Conservation (phyloP, 2,888 invertebrate species). For the Aspidiotus destructor region DNA sequence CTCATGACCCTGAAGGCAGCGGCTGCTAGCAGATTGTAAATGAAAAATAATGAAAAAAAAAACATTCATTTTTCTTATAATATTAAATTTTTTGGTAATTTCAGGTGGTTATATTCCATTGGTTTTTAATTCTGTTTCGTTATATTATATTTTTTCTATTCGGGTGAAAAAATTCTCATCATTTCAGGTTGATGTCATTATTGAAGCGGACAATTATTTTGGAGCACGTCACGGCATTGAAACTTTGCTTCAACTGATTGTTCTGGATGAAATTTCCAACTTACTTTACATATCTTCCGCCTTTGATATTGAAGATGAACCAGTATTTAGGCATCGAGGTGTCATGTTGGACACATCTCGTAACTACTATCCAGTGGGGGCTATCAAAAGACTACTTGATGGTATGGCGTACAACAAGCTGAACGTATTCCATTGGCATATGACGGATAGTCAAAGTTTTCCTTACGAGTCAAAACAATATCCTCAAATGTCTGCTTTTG, state of each 20-base stretch:
- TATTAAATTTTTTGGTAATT: too few species aligned
- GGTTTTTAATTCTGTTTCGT: too few species aligned
- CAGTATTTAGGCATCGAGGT: conserved; percentile 80
- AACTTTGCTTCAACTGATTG: conserved; percentile 61
- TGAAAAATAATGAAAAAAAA: too few species aligned
- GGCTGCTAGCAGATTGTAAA: too few species aligned
- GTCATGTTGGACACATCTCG: conserved; percentile 81
- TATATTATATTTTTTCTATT: too few species aligned
- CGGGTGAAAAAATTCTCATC: too few species aligned
- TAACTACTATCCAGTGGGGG: conserved; percentile 65
- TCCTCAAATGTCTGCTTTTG: conserved; percentile 61
- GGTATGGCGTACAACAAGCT: conserved; percentile 84
- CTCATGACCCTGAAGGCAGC: too few species aligned
- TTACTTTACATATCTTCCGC: conserved; percentile 54
- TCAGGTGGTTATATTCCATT: too few species aligned
- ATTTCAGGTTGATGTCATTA: conserved; percentile 45
- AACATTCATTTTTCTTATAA: too few species aligned
- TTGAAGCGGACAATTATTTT: conserved; percentile 53
- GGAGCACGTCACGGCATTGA: conserved; percentile 68
- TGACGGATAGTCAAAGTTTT: conserved; percentile 88
- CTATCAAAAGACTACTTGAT: conserved; percentile 61
- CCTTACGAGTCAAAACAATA: conserved; percentile 69
- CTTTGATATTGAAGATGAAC: conserved; percentile 60
- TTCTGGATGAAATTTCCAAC: conserved; percentile 54
- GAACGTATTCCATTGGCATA: conserved; percentile 92